Base-by-base conservation (phyloP, 2,888 invertebrate species). In the Nemapogon koenigi region DNA sequence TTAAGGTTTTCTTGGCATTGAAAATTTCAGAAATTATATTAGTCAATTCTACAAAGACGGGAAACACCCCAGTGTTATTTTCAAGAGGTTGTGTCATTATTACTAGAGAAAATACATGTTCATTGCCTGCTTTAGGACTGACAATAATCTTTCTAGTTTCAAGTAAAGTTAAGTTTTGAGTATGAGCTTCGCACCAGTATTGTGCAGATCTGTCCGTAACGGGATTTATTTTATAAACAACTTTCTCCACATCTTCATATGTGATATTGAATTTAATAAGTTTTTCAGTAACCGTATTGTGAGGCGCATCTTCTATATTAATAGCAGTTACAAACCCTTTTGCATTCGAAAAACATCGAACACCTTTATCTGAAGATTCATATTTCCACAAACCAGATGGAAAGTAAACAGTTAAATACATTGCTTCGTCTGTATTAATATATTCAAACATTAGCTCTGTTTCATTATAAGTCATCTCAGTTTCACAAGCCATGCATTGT, bases 101-200 rank as follows among this genome's bases (percentile, higher is more conserved):
- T 32, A 65, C 57, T 35, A 78, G 50, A 16, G 76, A 61, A 57
- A 70, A 76, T 16, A 72, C 70, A 41, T 72, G 69, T 19, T 60
- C 50, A 48, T 64, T 51, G 27, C 62, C 56, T 3, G 64, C 62
- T 46, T 54, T 61, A 14, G 73, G 69, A 41, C 71, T 73, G 0
- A 82, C 83, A 16, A 84, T 56, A 17, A 85, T 58, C 53, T 60
- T 81, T 8, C 76, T 57, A 0, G 84, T 81, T 39, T 55, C 49
- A 13, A 84, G 53, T 14, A 79, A 51, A n/a, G 72, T 57, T 48
- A 83, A 81, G 42, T 80, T 64, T 39, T 62, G 63, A 3, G 81
- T 70, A 46, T 83, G 82, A 1, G 82, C 84, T 58, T 84, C 82
- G 52, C 87, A 87, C 85, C 86, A 86, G 53, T 87, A 87, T 45